Percentiles rank a stretch among this genome's conserved stretches.
phyloP scores from a whole-genome alignment of 2,797 vertebrate species.

The Lepus townsendii region DNA sequence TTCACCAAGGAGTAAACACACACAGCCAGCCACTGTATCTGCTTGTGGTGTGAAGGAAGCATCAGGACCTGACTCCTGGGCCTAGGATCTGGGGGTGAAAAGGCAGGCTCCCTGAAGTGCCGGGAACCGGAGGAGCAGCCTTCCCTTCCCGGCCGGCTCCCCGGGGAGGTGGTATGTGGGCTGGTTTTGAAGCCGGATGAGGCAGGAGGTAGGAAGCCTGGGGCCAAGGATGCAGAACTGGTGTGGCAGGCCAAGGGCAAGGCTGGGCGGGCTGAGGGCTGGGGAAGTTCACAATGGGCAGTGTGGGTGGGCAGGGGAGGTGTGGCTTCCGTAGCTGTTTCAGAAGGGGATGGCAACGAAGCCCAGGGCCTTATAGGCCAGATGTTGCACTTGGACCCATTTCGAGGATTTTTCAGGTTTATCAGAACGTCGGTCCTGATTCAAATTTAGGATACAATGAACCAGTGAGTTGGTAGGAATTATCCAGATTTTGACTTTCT shows the following conservation, averaged over 20 bases:
- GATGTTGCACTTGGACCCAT: background rate
- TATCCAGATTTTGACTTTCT: background rate
- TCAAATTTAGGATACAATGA: background rate
- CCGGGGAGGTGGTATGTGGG: background rate
- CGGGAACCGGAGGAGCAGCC: background rate
- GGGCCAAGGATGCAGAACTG: background rate
- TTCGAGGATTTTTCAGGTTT: background rate
- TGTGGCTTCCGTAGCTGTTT: background rate
- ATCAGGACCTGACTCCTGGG: background rate
- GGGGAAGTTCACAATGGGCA: no score
- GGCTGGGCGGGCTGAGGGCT: background rate
- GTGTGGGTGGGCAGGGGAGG: background rate
- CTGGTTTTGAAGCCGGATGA: background rate
- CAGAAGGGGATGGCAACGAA: background rate
- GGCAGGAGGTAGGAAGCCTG: background rate
- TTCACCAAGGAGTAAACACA: slow-evolving; percentile 25
- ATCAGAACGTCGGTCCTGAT: background rate
- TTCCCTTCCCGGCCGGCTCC: background rate
- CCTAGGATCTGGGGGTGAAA: background rate
- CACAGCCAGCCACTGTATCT: background rate
- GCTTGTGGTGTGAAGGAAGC: background rate
- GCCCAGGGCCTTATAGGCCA: background rate
- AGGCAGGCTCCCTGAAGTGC: background rate
- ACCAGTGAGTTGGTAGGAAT: background rate
- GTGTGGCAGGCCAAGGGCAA: no score